Conservation (phyloP, 2,888 invertebrate species). For the Didymodactylos carnosus region DNA sequence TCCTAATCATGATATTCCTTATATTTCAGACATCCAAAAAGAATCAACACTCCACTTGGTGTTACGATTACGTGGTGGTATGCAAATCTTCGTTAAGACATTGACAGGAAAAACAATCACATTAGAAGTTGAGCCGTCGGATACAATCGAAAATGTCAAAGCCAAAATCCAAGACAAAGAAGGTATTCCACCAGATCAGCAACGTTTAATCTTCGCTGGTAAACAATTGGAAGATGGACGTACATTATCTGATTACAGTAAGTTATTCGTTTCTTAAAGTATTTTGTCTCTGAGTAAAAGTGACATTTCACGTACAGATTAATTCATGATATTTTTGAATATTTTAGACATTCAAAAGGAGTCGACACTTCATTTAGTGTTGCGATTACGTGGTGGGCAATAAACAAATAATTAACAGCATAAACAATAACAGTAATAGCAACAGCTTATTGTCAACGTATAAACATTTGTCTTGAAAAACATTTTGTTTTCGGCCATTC, state of each 20-base stretch:
- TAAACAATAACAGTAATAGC: conserved; percentile 16
- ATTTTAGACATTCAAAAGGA: conserved; percentile 49
- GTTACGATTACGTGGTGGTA: conserved; percentile 10
- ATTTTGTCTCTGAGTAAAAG: no score
- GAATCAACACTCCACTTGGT: conserved; percentile 11
- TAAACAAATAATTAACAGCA: conserved; percentile 41
- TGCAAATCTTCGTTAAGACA: conserved; percentile 53
- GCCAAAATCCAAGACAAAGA: conserved; percentile 76
- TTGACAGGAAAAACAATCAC: conserved; percentile 79
- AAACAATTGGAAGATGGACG: conserved; percentile 46
- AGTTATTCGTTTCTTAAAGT: no score
- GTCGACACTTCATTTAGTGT: conserved; percentile 44
- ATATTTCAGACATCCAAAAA: conserved; percentile 14
- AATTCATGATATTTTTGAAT: conserved; percentile 41
- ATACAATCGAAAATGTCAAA: conserved; percentile 19
- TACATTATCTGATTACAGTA: conserved; percentile 44
- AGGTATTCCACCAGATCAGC: conserved; percentile 68
- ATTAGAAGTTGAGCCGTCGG: conserved; percentile 46
- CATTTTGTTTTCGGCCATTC: no score
- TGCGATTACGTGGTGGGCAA: conserved; percentile 35
- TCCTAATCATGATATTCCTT: no score
- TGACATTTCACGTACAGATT: no score
- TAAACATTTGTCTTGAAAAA: no score
- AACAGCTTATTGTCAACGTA: no score
- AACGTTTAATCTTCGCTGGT: conserved; percentile 50